These are phyloP conservation scores for Calycopis cecrops DNA, from an alignment of 1,140 invertebrate genomes.

Conservation along the genomic window DNA sequence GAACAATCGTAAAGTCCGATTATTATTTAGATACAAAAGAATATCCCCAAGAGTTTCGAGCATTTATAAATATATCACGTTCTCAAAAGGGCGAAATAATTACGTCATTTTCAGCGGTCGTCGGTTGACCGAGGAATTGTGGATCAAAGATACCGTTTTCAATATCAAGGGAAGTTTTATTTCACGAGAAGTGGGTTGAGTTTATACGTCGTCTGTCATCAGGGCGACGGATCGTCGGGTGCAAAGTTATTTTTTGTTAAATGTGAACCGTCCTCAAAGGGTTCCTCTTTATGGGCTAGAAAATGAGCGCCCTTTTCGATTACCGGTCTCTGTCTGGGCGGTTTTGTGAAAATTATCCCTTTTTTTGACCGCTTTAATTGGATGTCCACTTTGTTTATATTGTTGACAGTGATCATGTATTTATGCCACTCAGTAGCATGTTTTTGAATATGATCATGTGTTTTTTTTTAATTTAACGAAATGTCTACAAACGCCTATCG, in stretches of 20 bases:
- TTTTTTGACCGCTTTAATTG: background rate
- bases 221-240: constrained; percentile 55
- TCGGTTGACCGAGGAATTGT: constrained; percentile 44
- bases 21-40: no score
- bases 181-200: constrained; percentile 67
- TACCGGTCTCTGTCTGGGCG: constrained; percentile 43
- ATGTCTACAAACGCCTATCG: no score
- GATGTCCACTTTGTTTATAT: no score
- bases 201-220: constrained; percentile 44
- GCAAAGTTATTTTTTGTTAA: constrained; percentile 65
- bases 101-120: constrained; percentile 38
- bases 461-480: no score
- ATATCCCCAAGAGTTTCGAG: no score
- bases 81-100: constrained; percentile 62
- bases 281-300: constrained; percentile 54
- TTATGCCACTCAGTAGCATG: no score
- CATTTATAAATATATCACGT: constrained; percentile 54
- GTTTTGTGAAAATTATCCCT: constrained; percentile 25
- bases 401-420: no score
- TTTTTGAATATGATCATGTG: no score
- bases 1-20: no score
- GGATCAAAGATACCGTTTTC: constrained; percentile 67
- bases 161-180: constrained; percentile 69
- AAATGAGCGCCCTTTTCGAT: constrained; percentile 60
- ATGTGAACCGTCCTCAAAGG: constrained; percentile 63